These are phyloP conservation scores for Ceriagrion tenellum DNA, from an alignment of 2,888 invertebrate genomes.

Conservation along the genomic window DNA sequence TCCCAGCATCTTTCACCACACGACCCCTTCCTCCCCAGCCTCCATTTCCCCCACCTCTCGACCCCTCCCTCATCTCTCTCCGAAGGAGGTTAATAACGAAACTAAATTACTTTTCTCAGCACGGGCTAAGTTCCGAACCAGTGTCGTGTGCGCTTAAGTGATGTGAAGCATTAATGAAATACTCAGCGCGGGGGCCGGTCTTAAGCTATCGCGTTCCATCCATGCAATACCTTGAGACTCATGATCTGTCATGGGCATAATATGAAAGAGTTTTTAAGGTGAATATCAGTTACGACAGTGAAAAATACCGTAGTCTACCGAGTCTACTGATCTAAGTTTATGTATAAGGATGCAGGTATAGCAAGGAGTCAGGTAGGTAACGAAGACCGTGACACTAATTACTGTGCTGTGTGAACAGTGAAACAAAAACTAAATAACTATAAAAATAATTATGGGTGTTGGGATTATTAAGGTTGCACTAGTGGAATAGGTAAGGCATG, in stretches of 20 bases:
- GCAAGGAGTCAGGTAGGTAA: too few relatives aligned
- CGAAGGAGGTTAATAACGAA: slow-evolving; percentile 61
- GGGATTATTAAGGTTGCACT: too few relatives aligned
- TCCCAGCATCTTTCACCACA: background rate
- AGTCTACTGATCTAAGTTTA: background rate
- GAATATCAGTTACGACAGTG: background rate
- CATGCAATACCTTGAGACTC: background rate
- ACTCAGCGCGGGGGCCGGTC: slow-evolving; percentile 18
- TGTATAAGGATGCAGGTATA: background rate
- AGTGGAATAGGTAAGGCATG: too few relatives aligned
- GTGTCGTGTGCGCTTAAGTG: slow-evolving; percentile 47
- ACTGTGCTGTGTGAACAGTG: too few relatives aligned
- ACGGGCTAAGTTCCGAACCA: slow-evolving; percentile 61
- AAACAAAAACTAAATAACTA: too few relatives aligned
- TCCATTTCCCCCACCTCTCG: background rate
- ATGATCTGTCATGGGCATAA: background rate
- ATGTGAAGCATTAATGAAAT: slow-evolving; percentile 59
- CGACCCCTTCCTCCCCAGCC: background rate
- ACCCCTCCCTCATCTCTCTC: background rate
- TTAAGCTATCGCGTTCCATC: background rate
- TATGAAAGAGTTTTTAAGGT: background rate
- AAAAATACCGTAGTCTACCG: background rate
- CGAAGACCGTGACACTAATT: too few relatives aligned
- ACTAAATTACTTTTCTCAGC: slow-evolving; percentile 61
- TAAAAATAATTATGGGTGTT: too few relatives aligned